Evolutionary conservation across 1,140 invertebrate genomes (phyloP).

Genomic region (Pseudomyrmex flavicornis): DNA sequence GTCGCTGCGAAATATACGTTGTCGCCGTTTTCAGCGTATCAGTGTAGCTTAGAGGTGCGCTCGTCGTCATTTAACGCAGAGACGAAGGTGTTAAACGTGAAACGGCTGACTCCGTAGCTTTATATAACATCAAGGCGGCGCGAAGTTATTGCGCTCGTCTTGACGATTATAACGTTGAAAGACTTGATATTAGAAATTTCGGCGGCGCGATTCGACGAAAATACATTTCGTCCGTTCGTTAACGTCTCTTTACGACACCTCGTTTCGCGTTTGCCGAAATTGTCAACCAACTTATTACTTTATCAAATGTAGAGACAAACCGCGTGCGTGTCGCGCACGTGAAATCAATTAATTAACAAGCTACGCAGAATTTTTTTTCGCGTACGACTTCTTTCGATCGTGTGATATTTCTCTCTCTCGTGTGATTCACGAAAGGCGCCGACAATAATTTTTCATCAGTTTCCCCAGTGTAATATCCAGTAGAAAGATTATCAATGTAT

Average conservation of each 20-base stretch:
- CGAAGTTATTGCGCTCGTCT: not conserved
- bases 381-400: not conserved
- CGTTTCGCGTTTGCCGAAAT: not conserved
- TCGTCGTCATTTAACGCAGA: constrained; percentile 15
- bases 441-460: not conserved
- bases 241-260: constrained; percentile 11
- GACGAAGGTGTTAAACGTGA: constrained; percentile 53
- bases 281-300: not conserved
- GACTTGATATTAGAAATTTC: constrained; percentile 20
- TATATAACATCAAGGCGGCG: not conserved
- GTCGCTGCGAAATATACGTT: constrained; percentile 43
- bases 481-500: constrained; percentile 41
- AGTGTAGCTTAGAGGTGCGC: constrained; percentile 18
- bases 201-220: constrained; percentile 9
- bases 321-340: too few relatives aligned
- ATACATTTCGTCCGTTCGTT: not conserved
- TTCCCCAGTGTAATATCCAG: constrained; percentile 38
- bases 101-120: constrained; percentile 28
- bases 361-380: too few relatives aligned
- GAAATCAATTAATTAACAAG: too few relatives aligned
- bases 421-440: constrained; percentile 3
- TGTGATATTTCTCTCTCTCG: not conserved
- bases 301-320: too few relatives aligned
- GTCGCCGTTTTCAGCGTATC: constrained; percentile 14
- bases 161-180: constrained; percentile 33